phyloP scores from a whole-genome alignment of 2,113 vertebrate genomes.

The Ochotona princeps region DNA sequence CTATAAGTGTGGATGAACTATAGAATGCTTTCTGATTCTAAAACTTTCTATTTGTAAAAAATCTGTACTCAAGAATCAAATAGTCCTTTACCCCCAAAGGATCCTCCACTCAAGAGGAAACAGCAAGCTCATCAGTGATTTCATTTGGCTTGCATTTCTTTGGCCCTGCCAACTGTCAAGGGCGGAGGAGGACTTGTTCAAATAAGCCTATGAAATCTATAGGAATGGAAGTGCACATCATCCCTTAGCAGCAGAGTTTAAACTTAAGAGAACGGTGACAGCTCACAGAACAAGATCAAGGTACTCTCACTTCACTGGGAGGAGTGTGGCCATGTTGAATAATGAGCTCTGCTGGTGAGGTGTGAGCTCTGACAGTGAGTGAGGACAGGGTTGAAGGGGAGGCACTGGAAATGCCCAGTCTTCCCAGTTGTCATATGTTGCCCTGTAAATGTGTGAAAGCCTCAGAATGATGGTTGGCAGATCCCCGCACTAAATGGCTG shows the following conservation, averaged over 20 bases:
- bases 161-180: not conserved
- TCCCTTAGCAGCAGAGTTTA: conserved; percentile 4
- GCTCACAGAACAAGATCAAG: conserved; percentile 49
- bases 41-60: conserved; percentile 40
- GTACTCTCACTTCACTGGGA: conserved; percentile 48
- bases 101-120: conserved; percentile 3
- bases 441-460: conserved; percentile 64
- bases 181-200: conserved; percentile 30
- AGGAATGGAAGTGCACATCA: not conserved
- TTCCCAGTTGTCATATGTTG: conserved; percentile 54
- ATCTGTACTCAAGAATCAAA: conserved; percentile 24
- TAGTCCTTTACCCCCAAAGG: not conserved
- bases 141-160: conserved; percentile 18
- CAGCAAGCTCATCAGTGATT: not conserved
- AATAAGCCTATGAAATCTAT: conserved; percentile 37
- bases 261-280: not conserved
- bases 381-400: conserved; percentile 38
- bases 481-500: not conserved
- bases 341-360: conserved; percentile 24
- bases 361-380: conserved; percentile 56
- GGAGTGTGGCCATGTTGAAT: conserved; percentile 57
- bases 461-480: conserved; percentile 48
- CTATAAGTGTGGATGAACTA: not conserved
- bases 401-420: conserved; percentile 8
- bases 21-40: not conserved